These are phyloP conservation scores for Drosophila serrata DNA, from an alignment of 1,140 invertebrate species.

Conservation along the genomic window DNA sequence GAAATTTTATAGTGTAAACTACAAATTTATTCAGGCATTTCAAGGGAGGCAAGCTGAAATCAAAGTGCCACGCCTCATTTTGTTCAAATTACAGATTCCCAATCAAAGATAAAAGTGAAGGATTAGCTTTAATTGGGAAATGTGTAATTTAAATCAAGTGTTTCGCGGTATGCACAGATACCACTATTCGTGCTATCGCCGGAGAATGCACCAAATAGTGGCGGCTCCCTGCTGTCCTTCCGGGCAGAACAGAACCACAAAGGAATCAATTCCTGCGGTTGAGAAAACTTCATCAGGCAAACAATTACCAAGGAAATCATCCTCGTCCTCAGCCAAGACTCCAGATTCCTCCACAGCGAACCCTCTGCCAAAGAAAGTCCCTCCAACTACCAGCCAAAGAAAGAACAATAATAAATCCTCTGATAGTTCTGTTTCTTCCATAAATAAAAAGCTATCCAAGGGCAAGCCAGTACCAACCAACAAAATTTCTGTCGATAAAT, in stretches of 20 bases:
- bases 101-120: slow-evolving; percentile 38
- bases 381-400: neutral
- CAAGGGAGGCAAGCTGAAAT: neutral
- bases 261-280: neutral
- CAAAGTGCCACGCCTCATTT: slow-evolving; percentile 31
- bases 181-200: slow-evolving; percentile 2
- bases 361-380: neutral
- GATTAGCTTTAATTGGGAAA: slow-evolving; percentile 50
- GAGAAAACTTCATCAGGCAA: neutral
- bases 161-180: neutral
- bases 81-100: slow-evolving; percentile 68
- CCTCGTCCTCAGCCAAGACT: no score
- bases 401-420: no score
- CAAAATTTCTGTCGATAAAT: neutral
- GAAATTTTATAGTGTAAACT: slow-evolving; percentile 18
- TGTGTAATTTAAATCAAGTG: slow-evolving; percentile 70
- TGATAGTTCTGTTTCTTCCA: neutral
- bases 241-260: neutral
- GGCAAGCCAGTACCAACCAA: neutral
- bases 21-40: slow-evolving; percentile 19
- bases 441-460: neutral
- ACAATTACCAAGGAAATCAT: neutral
- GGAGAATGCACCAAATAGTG: neutral
- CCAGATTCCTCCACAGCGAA: neutral
- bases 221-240: neutral